These are phyloP conservation scores for Cosmia trapezina DNA, from an alignment of 2,888 invertebrate genomes.

Conservation along the genomic window DNA sequence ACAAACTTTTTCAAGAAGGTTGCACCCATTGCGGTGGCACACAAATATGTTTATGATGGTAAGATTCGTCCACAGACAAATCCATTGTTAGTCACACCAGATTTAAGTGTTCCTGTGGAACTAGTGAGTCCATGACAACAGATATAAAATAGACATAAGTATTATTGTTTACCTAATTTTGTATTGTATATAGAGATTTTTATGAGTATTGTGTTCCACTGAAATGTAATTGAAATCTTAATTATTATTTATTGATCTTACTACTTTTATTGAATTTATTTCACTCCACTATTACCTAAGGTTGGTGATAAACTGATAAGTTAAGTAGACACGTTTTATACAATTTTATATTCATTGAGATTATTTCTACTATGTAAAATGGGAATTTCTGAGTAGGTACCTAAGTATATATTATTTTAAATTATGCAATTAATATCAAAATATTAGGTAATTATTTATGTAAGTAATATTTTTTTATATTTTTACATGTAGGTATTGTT, in stretches of 20 bases:
- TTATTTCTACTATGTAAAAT: constrained; percentile 13
- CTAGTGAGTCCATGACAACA: constrained; percentile 82
- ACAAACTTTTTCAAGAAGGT: constrained; percentile 70
- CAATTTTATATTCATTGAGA: constrained; percentile 39
- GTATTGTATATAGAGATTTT: constrained; percentile 65
- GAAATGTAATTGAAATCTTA: constrained; percentile 39
- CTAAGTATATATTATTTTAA: constrained; percentile 12
- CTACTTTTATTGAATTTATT: constrained; percentile 32
- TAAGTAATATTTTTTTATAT: constrained; percentile 21
- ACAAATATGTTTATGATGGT: constrained; percentile 64
- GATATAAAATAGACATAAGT: constrained; percentile 48
- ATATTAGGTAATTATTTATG: background rate
- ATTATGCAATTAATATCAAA: background rate
- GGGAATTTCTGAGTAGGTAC: background rate
- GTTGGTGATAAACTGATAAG: constrained; percentile 30
- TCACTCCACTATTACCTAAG: constrained; percentile 33
- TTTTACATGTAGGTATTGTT: constrained; percentile 20
- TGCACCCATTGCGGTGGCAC: constrained; percentile 61
- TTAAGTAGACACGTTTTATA: constrained; percentile 36
- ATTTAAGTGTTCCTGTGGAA: constrained; percentile 81
- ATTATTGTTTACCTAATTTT: constrained; percentile 43
- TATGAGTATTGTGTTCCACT: constrained; percentile 33
- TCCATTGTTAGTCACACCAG: constrained; percentile 79
- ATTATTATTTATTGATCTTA: constrained; percentile 41
- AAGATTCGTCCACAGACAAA: constrained; percentile 70